phyloP scores from a whole-genome alignment of 2,113 vertebrate genomes.

The Nesoenas mayeri region DNA sequence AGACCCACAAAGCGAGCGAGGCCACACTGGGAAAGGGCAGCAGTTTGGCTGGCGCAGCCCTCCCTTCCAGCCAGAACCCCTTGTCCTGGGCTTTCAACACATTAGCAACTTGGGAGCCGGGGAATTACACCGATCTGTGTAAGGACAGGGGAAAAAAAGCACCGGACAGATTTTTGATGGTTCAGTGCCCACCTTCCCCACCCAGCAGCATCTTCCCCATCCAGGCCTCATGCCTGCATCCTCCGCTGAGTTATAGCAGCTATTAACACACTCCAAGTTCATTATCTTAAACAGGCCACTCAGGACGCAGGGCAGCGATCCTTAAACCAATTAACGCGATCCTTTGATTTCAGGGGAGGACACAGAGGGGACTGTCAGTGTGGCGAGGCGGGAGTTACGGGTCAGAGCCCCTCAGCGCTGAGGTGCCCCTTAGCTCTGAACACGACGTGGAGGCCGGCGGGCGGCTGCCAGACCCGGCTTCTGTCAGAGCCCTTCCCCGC shows the following conservation, averaged over 20 bases:
- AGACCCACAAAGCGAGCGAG: background rate
- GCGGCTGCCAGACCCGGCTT: slow-evolving; percentile 25
- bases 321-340: slow-evolving; percentile 68
- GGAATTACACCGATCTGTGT: background rate
- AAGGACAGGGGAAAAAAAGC: background rate
- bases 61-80: background rate
- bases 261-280: slow-evolving; percentile 45
- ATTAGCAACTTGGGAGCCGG: background rate
- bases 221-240: background rate
- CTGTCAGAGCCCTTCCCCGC: background rate
- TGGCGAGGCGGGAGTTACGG: slow-evolving; percentile 41
- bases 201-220: background rate
- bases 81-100: background rate
- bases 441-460: background rate
- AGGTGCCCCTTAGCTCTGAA: slow-evolving; percentile 48
- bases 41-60: background rate
- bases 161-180: background rate
- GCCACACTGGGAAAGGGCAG: background rate
- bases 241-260: background rate
- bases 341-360: slow-evolving; percentile 52
- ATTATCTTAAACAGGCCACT: slow-evolving; percentile 60
- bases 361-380: slow-evolving; percentile 57
- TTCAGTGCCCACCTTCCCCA: background rate
- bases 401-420: slow-evolving; percentile 44
- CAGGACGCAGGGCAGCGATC: slow-evolving; percentile 52